These are phyloP conservation scores for Scaptomyza reducta DNA, from an alignment of 2,888 invertebrate species.

Conservation along the genomic window DNA sequence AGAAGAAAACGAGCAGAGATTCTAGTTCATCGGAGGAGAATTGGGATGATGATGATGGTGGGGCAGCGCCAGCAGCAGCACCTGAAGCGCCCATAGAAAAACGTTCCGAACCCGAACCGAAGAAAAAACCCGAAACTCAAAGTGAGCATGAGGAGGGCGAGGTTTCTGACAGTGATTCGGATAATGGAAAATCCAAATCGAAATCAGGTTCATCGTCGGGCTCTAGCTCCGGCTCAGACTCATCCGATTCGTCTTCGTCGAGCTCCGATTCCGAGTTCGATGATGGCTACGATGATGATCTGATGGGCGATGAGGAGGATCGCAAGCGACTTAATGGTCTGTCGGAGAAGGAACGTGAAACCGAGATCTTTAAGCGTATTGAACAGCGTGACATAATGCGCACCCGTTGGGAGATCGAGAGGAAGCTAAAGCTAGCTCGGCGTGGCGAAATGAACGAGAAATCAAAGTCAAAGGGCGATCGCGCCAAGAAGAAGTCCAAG, in stretches of 20 bases:
- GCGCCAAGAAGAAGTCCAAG: slow-evolving; percentile 85
- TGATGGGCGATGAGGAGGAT: slow-evolving; percentile 99
- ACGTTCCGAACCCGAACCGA: slow-evolving; percentile 55
- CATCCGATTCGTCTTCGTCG: slow-evolving; percentile 82
- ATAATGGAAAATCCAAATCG: slow-evolving; percentile 81
- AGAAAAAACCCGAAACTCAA: slow-evolving; percentile 67
- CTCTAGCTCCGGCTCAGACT: slow-evolving; percentile 67
- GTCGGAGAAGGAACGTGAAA: slow-evolving; percentile 98
- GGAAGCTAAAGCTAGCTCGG: slow-evolving; percentile 93
- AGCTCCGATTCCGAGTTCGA: slow-evolving; percentile 94
- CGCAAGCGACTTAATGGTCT: slow-evolving; percentile 94
- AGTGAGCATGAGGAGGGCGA: slow-evolving; percentile 94
- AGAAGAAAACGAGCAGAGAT: slow-evolving; percentile 77
- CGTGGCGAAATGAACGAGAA: slow-evolving; percentile 88
- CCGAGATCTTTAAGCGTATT: slow-evolving; percentile 97
- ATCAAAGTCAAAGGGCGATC: slow-evolving; percentile 84
- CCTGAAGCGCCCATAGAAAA: slow-evolving; percentile 23
- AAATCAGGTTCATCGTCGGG: slow-evolving; percentile 50
- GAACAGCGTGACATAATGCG: slow-evolving; percentile 97
- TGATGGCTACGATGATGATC: slow-evolving; percentile 98
- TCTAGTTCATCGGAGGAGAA: slow-evolving; percentile 83
- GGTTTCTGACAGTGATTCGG: slow-evolving; percentile 88
- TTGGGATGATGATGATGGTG: slow-evolving; percentile 83
- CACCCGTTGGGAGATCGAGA: slow-evolving; percentile 97
- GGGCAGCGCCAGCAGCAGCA: slow-evolving; percentile 47